Base-by-base conservation (phyloP, 2,113 vertebrate genomes). In the Girardinichthys multiradiatus region DNA sequence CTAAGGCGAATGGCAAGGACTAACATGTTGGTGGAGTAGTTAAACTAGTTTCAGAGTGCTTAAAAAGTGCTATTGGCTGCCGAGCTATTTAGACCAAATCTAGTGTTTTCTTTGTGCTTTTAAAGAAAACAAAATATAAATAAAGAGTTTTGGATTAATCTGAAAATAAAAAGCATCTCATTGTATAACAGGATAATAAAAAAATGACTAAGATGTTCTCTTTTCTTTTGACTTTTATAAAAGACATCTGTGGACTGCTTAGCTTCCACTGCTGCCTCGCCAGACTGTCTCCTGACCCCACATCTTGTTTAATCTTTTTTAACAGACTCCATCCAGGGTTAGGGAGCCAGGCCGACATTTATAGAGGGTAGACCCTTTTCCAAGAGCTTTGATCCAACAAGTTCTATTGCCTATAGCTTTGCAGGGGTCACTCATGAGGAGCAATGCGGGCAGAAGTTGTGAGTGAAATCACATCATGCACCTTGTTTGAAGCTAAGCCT, bases 311-410 rank as follows among this genome's bases (percentile, higher is more conserved):
- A 84, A 87, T 89, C 85, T 85, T 86, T 87, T 89, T 88, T 87
- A 81, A 77, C 57, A 11, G 77, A 75, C 83, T 82, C 79, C 85
- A 73, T 79, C 80, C 68, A 89, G 87, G 88, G 87, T 86, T 90
- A 92, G 82, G 81, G 72, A 85, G 86, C 84, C 37, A 71, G 75
- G 74, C 79, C 54, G 74, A 86, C 78, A 61, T 91, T 91, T 91
- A 94, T 79, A 74, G 86, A 91, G 88, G 86, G 87, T 81, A 82
- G 84, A 80, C 74, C 79, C 68, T 82, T 87, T 89, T 87, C 85
- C 68, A 29, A 12, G 77, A 81, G 89, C 92, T 93, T 92, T 93
- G 91, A 93, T 91, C 89, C 85, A 72, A 76, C 80, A 83, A 85
- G 81, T 89, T 88, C 84, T 79, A 79, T 51, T 82, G 83, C 77